Base-by-base conservation (phyloP, 2,113 vertebrate genomes). In the Uropsilus gracilis region DNA sequence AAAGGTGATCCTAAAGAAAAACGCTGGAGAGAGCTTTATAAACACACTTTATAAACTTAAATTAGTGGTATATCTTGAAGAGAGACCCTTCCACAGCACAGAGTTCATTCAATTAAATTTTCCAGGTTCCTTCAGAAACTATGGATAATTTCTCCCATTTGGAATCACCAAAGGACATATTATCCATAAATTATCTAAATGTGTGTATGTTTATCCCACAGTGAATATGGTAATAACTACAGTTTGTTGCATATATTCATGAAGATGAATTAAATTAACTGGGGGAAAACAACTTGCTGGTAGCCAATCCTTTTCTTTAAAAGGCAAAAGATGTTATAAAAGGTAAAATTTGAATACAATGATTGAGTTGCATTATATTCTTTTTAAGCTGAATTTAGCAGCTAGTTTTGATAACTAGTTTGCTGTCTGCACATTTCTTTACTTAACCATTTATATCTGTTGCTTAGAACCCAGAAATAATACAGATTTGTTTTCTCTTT, bases 121-220 rank as follows among this genome's bases (percentile, higher is more conserved):
- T 72, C 88, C 92, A 86, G 42, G 57, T 95, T 97, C 85, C 91
- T 95, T 94, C 68, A 89, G 89, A 80, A 88, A 34, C 75, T 83
- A n/a, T 42, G 42, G 32, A 44, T 78, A 39, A 57, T 86, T 95
- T 80, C 48, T 91, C 26, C 85, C 61, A 86, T 73, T 68, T 88
- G 53, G 75, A 94, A 80, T 84, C 66, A 92, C 28, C n/a, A 86
- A 66, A 91, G 55, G 69, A 73, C 22, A 83, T 22, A 76, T 75
- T 57, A 75, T 44, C 68, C 63, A 90, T 50, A 89, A 59, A 85
- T 95, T 68, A 84, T 55, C 53, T 89, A 87, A 94, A 44, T 42
- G 32, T 86, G n/a, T 22, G 8, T 94, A 72, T 73, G 48, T 89
- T 95, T 94, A 89, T 78, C 44, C 63, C 16, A 53, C 37, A 73